Base-by-base conservation (phyloP, 1,140 invertebrate species). In the Homarus americanus region DNA sequence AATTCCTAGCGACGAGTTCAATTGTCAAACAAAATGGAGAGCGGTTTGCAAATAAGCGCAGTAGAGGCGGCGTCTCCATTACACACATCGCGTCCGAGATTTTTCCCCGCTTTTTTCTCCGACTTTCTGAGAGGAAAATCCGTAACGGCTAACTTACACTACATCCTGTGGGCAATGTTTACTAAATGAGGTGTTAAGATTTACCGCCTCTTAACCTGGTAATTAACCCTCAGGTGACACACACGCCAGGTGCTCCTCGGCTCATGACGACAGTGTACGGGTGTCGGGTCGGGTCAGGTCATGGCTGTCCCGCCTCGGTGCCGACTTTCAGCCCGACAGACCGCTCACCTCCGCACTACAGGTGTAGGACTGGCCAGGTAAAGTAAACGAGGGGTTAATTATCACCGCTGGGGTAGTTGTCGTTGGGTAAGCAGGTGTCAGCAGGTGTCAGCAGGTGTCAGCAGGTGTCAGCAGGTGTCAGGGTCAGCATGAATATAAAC, bases 1-100 rank as follows among this genome's bases (percentile, higher is more conserved):
- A 75, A 90, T 53, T 83, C 88, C 69, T 24, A 40, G 80, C 44
- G 73, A 63, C 53, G 72, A 72, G 49, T 83, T 90, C 80, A 83
- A 76, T 83, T 83, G 49, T 78, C 63, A 83, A 90, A 83, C 88
- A 83, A 83, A 90, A 90, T 79, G 86, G 73, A 87, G 38, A 66
- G 36, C 36, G 41, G 34, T 40, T 75, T 87, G 44, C 53, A 78
- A 44, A 58, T 17, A 80, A 24, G 12, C 32, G 32, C 34, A 53
- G 15, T 44, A 49, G 41, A 73, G 9, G n/a, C n/a, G 17, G 10
- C 34, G 20, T 28, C 38, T 38, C 40, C 44, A 44, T 49, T 79
- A 24, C 40, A 32, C 9, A 20, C 9, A 49, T 32, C 24, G 0
- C 36, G 28, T 28, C 28, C 28, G 12, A 7, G 40, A 44, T 44